A percentile compares a stretch with the other conserved stretches of the same genome.
Conservation (phyloP, 2,888 invertebrate species). For the Pegoplata infirma region DNA sequence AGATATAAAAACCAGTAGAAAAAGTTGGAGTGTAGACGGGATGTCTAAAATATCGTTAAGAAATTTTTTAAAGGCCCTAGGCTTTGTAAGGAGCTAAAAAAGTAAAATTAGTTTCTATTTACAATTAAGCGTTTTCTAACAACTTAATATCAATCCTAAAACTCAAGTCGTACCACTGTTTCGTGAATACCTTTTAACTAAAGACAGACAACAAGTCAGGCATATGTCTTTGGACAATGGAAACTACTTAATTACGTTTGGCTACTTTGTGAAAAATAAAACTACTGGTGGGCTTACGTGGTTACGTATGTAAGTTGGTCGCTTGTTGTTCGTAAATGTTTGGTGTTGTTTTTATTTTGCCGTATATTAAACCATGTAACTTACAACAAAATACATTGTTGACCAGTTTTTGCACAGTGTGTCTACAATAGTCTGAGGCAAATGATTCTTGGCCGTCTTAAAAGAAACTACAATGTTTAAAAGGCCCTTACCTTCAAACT, state of each 20-base stretch:
- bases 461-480: not conserved
- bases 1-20: too few species aligned
- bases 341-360: conserved; percentile 15
- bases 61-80: too few species aligned
- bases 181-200: not conserved
- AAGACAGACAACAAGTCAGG: conserved; percentile 29
- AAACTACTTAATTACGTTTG: conserved; percentile 42
- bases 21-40: too few species aligned
- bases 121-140: too few species aligned
- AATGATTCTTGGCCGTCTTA: conserved; percentile 26
- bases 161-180: not conserved
- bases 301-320: conserved; percentile 17
- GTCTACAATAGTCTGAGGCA: conserved; percentile 13
- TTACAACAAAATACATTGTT: conserved; percentile 12
- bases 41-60: too few species aligned
- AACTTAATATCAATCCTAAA: not conserved
- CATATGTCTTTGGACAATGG: conserved; percentile 31
- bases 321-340: conserved; percentile 35
- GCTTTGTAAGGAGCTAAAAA: too few species aligned
- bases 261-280: conserved; percentile 65
- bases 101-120: too few species aligned
- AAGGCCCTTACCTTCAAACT: conserved; percentile 4
- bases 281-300: conserved; percentile 44
- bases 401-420: not conserved
- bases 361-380: conserved; percentile 19